Percentiles rank a stretch among this genome's conserved stretches.
These are phyloP conservation scores for Mimumesa dahlbomi DNA, from an alignment of 2,888 invertebrate species.

Conservation along the genomic window DNA sequence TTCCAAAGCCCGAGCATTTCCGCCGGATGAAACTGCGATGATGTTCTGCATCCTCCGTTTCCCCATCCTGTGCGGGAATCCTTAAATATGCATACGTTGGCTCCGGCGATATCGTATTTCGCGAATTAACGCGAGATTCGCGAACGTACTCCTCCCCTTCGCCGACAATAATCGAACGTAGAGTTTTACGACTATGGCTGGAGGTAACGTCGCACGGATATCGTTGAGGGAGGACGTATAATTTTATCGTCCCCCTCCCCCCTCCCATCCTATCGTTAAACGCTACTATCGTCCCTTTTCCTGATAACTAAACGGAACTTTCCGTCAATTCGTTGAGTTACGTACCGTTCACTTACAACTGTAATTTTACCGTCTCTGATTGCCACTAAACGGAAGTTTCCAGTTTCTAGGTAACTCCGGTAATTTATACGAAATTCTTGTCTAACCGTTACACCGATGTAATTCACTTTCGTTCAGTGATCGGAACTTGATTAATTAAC, in stretches of 20 bases:
- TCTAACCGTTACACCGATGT: background rate
- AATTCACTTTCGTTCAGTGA: background rate
- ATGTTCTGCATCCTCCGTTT: too few species aligned
- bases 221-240: too few species aligned
- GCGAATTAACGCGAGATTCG: background rate
- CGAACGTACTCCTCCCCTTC: background rate
- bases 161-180: too few species aligned
- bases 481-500: background rate
- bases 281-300: too few species aligned
- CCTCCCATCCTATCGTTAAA: too few species aligned
- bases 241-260: too few species aligned
- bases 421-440: background rate
- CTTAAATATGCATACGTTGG: too few species aligned
- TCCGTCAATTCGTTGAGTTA: background rate
- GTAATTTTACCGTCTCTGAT: background rate
- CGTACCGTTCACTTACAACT: background rate
- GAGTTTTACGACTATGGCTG: too few species aligned
- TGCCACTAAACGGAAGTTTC: background rate
- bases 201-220: too few species aligned
- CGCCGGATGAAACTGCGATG: background rate
- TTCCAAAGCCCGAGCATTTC: too few species aligned
- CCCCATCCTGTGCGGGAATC: too few species aligned
- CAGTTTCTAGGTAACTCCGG: background rate
- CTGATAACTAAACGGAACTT: too few species aligned
- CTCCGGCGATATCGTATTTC: background rate